Evolutionary conservation across 2,888 invertebrate species (phyloP).

Genomic region (Drosophila sordidapex): DNA sequence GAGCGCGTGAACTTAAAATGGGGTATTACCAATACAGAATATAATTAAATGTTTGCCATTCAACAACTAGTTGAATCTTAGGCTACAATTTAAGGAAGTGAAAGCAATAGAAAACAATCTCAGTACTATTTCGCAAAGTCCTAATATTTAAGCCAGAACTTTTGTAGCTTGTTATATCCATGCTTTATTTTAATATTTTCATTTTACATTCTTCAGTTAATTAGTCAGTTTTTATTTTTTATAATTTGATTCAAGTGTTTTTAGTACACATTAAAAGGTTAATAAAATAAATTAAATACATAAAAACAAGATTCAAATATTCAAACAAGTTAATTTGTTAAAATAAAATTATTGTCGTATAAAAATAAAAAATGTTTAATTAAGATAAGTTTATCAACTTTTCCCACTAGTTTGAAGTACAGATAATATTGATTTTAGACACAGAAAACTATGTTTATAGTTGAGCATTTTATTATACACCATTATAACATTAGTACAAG

Average conservation of each 20-base stretch:
- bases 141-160: background rate
- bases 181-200: background rate
- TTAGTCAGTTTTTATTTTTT: background rate
- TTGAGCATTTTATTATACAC: background rate
- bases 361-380: background rate
- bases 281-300: background rate
- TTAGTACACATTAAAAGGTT: background rate
- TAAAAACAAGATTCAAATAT: background rate
- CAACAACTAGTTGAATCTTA: background rate
- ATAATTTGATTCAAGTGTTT: background rate
- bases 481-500: background rate
- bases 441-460: background rate
- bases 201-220: background rate
- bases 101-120: background rate
- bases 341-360: background rate
- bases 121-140: background rate
- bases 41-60: background rate
- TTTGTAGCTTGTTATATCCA: background rate
- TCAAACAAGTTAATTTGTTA: background rate
- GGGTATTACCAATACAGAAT: conserved; percentile 37
- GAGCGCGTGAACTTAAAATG: conserved; percentile 39
- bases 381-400: background rate
- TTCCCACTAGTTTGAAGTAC: background rate
- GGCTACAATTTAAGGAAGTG: background rate
- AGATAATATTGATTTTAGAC: background rate